phyloP scores from a whole-genome alignment of 2,888 invertebrate species.

The Tipula vernalis region DNA sequence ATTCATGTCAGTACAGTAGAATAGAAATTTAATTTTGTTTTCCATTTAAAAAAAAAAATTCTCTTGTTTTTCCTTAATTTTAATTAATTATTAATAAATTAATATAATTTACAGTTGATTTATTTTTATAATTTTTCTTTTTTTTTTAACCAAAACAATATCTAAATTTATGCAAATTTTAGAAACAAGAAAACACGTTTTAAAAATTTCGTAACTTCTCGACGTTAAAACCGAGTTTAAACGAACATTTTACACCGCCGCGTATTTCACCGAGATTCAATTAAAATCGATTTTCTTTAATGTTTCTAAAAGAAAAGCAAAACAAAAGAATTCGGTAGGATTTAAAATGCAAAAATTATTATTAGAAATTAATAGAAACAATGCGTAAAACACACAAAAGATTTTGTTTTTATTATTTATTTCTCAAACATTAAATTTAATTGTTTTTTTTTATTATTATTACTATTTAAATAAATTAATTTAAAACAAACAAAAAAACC shows the following conservation, averaged over 20 bases:
- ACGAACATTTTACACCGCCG: neutral
- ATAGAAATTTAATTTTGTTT: neutral
- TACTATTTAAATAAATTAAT: neutral
- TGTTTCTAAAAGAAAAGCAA: neutral
- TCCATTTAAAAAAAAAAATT: neutral
- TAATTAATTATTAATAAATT: neutral
- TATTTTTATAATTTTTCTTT: neutral
- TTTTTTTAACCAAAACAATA: neutral
- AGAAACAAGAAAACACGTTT: neutral
- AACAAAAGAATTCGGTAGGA: neutral
- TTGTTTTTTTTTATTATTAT: neutral
- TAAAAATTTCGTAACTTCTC: neutral
- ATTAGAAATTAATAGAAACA: no score
- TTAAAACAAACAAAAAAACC: neutral
- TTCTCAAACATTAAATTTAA: neutral
- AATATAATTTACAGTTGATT: neutral
- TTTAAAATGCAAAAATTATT: neutral
- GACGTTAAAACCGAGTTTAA: neutral
- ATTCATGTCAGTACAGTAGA: conserved; percentile 40
- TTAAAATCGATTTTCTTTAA: neutral
- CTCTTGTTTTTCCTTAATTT: neutral
- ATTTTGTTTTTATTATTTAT: neutral
- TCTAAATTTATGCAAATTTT: neutral
- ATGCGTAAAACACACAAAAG: neutral
- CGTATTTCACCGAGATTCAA: neutral